phyloP scores from a whole-genome alignment of 2,113 vertebrate genomes.

The Engystomops pustulosus region DNA sequence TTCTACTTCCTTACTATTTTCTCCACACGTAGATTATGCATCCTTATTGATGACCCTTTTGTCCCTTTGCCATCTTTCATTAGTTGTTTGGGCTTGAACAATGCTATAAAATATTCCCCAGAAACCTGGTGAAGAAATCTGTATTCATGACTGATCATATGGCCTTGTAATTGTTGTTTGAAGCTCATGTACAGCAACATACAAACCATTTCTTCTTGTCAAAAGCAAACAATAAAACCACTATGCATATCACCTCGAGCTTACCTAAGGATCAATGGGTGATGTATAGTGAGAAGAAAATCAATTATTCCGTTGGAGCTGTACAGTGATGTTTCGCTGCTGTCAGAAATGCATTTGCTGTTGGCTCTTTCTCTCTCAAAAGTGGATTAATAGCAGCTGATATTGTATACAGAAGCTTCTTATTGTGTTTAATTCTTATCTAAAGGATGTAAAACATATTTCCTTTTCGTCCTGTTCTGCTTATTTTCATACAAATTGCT shows the following conservation, averaged over 20 bases:
- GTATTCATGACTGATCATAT: neutral
- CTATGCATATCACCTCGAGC: neutral
- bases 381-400: neutral
- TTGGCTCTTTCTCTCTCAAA: neutral
- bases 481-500: no score
- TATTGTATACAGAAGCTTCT: neutral
- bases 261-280: slow-evolving; percentile 1
- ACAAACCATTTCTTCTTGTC: neutral
- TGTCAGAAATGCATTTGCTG: neutral
- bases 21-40: no score
- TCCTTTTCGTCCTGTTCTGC: no score
- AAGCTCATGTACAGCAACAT: neutral
- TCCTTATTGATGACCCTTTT: neutral
- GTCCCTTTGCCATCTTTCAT: neutral
- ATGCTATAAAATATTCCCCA: neutral
- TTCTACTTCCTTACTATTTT: neutral
- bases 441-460: neutral
- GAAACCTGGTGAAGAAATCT: neutral
- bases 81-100: neutral
- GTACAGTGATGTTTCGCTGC: neutral
- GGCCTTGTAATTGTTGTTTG: neutral
- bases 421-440: neutral
- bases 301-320: neutral
- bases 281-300: neutral
- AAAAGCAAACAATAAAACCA: slow-evolving; percentile 13